Base-by-base conservation (phyloP, 2,113 vertebrate genomes). In the Thunnus thynnus region DNA sequence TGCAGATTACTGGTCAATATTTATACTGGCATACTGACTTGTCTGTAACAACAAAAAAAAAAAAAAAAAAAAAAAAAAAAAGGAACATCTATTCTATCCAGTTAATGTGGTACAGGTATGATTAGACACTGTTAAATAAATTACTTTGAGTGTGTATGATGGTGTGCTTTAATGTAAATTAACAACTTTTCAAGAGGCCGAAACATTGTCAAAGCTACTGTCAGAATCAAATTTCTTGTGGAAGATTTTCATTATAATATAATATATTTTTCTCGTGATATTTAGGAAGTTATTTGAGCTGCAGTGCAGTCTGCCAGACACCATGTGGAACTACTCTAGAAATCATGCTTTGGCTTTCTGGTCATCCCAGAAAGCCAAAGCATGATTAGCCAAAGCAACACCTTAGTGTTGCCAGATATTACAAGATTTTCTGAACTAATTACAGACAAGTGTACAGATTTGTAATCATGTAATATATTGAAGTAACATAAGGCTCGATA, bases 1-100 rank as follows among this genome's bases (percentile, higher is more conserved):
- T 51, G 32, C 13, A 61, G 56, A 78, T 86, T 76, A 62, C 72
- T 73, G 72, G 51, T 44, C 70, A 80, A 60, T 61, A 36, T 65
- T 85, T 70, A 70, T 57, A 77, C 79, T 69, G 51, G 62, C 62
- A 67, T 48, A 36, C 50, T 57, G 6, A 76, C 68, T 67, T 62
- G 48, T 75, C 75, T 69, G 61, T 63, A 54, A 76, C 41, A 50
- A 72, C 5, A n/a, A 44, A 41, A 64, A 5, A 52, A 14, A n/a
- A 47, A 2, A 5, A 8, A 54, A 7, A 36, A 5, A 41, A 41
- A 9, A 41, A 41, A 41, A 41, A 22, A 22, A 22, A 22, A 22
- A 22, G 22, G 22, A 22, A 22, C 22, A 22, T 22, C 22, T 22
- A 41, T 9, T 41, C 36, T 41, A 41, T 41, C 36, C 36, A 41